phyloP scores from a whole-genome alignment of 2,888 invertebrate genomes.

The Drosophila setosimentum region DNA sequence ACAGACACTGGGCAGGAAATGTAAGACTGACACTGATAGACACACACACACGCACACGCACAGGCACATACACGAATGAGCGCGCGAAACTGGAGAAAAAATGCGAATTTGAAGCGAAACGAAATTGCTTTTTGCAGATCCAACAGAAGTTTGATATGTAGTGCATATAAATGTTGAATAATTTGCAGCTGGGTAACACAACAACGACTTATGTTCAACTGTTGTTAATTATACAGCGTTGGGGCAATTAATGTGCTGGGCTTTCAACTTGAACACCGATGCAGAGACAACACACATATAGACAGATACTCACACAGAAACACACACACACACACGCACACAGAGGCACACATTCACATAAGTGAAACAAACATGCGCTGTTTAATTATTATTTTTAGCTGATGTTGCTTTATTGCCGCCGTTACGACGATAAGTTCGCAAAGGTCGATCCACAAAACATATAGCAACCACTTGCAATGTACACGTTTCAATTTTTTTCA shows the following conservation, averaged over 20 bases:
- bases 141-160: slow-evolving; percentile 29
- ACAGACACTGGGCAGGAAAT: slow-evolving; percentile 44
- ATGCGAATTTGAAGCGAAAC: slow-evolving; percentile 24
- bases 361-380: slow-evolving; percentile 68
- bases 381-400: slow-evolving; percentile 78
- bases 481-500: slow-evolving; percentile 21
- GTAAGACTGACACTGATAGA: slow-evolving; percentile 24
- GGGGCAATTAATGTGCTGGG: slow-evolving; percentile 56
- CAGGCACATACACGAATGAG: not conserved
- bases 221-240: slow-evolving; percentile 61
- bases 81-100: slow-evolving; percentile 29
- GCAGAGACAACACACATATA: slow-evolving; percentile 45
- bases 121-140: slow-evolving; percentile 52
- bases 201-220: slow-evolving; percentile 57
- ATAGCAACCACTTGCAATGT: slow-evolving; percentile 35
- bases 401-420: slow-evolving; percentile 39
- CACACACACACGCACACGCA: not conserved
- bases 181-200: slow-evolving; percentile 32
- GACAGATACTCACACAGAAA: slow-evolving; percentile 5
- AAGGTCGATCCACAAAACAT: slow-evolving; percentile 63
- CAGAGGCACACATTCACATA: slow-evolving; percentile 17
- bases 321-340: slow-evolving; percentile 23
- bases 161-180: slow-evolving; percentile 22
- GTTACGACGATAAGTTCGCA: slow-evolving; percentile 76
- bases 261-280: slow-evolving; percentile 50